Evolutionary conservation across 2,797 vertebrate genomes (phyloP), one percentile per base, ranked within the genome.

Genomic region (Molossus molossus): DNA sequence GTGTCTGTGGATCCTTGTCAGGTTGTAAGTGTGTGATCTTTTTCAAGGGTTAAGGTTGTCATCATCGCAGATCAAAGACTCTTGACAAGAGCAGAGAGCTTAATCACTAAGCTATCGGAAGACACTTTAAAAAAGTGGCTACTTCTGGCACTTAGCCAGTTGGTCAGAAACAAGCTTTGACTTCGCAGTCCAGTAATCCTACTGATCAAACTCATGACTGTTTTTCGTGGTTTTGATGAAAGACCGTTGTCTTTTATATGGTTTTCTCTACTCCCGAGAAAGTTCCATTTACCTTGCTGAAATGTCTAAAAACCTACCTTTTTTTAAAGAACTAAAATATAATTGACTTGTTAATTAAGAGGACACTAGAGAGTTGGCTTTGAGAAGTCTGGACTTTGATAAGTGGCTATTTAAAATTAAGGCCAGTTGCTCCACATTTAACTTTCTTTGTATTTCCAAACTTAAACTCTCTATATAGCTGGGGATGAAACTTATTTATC

Each of bases 301-400:
- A 85, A 85, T 93, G 72, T 93, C 72, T 94, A 83, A 93, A 76
- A 80, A 84, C 60, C 80, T 96, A 53, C 40, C 45, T 93, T 92
- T 48, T 76, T 77, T 53, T 6, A 53, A 53, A 53, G 48, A 92
- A 83, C 25, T 86, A 80, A 91, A 94, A 88, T 83, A 40, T 33
- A 92, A 93, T 95, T 25, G 48, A 79, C 76, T 91, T 90, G 27
- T 90, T 91, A 90, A 93, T 95, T 87, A 96, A 73, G 70, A 97
- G 37, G 64, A 85, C 84, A 37, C 57, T 33, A 57, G 57, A 94
- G 90, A 83, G 64, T 80, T 29, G 40, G 25, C 72, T 73, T 55
- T 48, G 67, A 91, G 37, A 75, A 83, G 55, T 69, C 67, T 37
- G 57, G 48, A 94, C 67, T 97, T 94, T 64, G 70, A 27, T 76